Percentiles rank a stretch among this genome's conserved stretches.
Evolutionary conservation across 2,888 invertebrate species (phyloP).

Genomic region (Caenorhabditis doughertyi): DNA sequence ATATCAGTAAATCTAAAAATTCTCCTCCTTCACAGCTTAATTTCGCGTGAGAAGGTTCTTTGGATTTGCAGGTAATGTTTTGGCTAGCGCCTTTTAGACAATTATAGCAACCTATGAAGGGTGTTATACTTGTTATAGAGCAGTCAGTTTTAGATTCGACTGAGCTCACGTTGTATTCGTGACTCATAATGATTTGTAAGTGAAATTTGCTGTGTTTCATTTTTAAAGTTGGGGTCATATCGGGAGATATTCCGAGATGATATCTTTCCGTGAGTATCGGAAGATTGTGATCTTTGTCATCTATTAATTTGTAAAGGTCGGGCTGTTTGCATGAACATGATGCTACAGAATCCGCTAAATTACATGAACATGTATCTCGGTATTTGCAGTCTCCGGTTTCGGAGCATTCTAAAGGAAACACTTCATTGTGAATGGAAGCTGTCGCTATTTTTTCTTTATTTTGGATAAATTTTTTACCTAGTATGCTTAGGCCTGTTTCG

Average conservation of each 20-base stretch:
- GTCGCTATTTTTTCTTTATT: not conserved
- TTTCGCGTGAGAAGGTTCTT: not conserved
- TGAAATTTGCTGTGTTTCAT: not conserved
- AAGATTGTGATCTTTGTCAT: not conserved
- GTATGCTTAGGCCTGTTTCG: not conserved
- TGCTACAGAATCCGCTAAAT: not conserved
- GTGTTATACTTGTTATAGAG: not conserved
- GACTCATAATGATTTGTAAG: not conserved
- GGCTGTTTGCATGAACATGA: not conserved
- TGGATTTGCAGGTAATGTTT: conserved; percentile 3
- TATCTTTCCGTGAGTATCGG: not conserved
- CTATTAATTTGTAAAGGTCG: not conserved
- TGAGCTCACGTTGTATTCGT: not conserved
- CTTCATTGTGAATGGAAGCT: not conserved
- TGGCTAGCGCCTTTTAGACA: not conserved
- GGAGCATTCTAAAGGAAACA: conserved; percentile 4
- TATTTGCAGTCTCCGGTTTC: not conserved
- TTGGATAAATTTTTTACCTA: conserved; percentile 13
- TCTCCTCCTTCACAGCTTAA: not conserved
- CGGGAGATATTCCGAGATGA: not conserved
- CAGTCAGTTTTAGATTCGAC: not conserved
- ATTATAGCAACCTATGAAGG: conserved; percentile 1
- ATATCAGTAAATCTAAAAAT: not conserved
- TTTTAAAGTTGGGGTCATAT: not conserved
- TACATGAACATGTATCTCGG: not conserved